Conservation (phyloP, 2,113 vertebrate genomes). For the Beaufortia kweichowensis region DNA sequence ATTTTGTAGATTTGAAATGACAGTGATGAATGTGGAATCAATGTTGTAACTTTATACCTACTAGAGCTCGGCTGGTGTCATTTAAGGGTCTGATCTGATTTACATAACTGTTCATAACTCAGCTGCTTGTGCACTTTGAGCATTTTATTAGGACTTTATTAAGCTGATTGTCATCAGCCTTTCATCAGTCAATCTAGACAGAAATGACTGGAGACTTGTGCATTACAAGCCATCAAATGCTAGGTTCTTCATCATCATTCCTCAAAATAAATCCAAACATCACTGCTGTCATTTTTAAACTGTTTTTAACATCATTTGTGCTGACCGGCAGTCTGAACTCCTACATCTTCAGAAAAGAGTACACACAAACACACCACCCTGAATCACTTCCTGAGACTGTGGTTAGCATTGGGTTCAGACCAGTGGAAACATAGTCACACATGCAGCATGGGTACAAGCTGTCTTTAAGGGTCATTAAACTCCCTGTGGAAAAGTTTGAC, state of each 20-base stretch:
- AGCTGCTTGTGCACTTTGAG: background rate
- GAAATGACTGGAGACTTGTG: constrained; percentile 8
- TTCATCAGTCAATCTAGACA: background rate
- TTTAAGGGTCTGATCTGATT: background rate
- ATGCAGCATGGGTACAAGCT: constrained; percentile 5
- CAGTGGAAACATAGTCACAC: constrained; percentile 26
- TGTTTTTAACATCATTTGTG: constrained; percentile 9
- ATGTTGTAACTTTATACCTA: background rate
- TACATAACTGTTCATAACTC: background rate
- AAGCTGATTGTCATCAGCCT: background rate
- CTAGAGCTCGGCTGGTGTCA: background rate
- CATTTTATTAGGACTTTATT: background rate
- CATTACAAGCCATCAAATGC: background rate
- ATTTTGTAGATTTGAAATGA: background rate
- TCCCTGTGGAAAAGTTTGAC: constrained; percentile 13
- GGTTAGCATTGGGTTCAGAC: constrained; percentile 21
- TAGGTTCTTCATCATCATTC: background rate
- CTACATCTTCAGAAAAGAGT: constrained; percentile 24
- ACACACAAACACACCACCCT: background rate
- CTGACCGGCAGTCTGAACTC: constrained; percentile 17
- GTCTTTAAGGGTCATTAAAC: no score
- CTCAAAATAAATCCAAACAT: background rate
- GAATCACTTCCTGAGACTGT: constrained; percentile 19
- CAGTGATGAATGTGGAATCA: background rate
- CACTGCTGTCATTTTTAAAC: background rate